Evolutionary conservation across 2,888 invertebrate genomes (phyloP).

Genomic region (Phyto melanocephala): DNA sequence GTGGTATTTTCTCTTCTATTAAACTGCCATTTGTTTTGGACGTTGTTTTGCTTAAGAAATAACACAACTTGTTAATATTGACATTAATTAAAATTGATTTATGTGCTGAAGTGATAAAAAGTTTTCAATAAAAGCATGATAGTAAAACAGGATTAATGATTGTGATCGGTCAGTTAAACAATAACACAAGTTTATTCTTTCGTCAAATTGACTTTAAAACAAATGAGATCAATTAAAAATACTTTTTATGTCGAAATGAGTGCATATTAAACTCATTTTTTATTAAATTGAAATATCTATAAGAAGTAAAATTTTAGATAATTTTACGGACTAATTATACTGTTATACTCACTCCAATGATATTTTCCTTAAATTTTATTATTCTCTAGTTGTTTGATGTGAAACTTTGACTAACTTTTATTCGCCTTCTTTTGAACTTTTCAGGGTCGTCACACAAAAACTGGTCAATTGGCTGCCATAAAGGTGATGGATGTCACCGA

Average conservation of each 20-base stretch:
- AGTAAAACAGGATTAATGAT: slow-evolving; percentile 24
- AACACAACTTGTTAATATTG: slow-evolving; percentile 6
- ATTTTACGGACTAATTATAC: too few relatives aligned
- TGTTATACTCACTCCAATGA: too few relatives aligned
- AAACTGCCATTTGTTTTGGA: background rate
- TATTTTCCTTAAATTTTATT: too few relatives aligned
- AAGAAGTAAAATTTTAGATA: too few relatives aligned
- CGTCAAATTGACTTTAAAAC: too few relatives aligned
- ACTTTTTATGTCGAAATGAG: too few relatives aligned
- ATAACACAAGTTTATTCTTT: background rate
- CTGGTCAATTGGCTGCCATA: slow-evolving; percentile 99
- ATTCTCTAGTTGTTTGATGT: too few relatives aligned
- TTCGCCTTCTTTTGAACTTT: slow-evolving; percentile 39
- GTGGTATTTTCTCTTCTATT: background rate
- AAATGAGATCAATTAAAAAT: too few relatives aligned
- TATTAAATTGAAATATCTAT: background rate
- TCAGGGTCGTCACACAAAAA: slow-evolving; percentile 99
- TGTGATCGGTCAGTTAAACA: background rate
- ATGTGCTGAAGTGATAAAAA: slow-evolving; percentile 17
- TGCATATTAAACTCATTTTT: too few relatives aligned
- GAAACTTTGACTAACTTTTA: too few relatives aligned
- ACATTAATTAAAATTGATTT: slow-evolving; percentile 15
- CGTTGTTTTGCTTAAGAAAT: background rate
- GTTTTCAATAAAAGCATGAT: background rate
- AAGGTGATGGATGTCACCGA: slow-evolving; percentile 99